A percentile compares a stretch with the other conserved stretches of the same genome.
Conservation (phyloP, 2,888 invertebrate genomes). For the Lasioglossum figueresi region DNA sequence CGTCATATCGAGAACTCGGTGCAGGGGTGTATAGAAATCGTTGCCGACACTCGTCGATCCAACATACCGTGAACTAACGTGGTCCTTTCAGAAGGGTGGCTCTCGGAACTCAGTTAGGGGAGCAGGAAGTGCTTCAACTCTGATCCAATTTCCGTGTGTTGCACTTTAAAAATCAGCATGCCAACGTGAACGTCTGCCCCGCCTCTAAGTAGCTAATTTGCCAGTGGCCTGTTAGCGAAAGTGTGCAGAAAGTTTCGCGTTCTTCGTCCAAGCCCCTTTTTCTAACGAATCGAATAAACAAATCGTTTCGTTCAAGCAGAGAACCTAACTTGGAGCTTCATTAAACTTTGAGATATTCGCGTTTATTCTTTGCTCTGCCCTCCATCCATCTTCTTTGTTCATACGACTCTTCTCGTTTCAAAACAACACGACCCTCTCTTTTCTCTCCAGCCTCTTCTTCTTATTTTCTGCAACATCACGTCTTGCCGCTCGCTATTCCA, state of each 20-base stretch:
- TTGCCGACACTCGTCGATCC: not conserved
- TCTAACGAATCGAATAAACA: not conserved
- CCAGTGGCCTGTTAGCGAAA: not conserved
- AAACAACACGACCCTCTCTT: not conserved
- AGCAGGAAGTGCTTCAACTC: constrained; percentile 9
- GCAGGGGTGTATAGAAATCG: not conserved
- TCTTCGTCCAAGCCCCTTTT: not conserved
- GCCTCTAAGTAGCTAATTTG: not conserved
- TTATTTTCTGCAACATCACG: constrained; percentile 35
- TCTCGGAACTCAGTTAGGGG: constrained; percentile 10
- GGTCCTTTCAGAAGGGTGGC: not conserved
- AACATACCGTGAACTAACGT: constrained; percentile 7
- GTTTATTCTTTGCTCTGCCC: not conserved
- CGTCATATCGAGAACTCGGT: constrained; percentile 5
- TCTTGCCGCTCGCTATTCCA: constrained; percentile 25
- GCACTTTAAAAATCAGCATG: not conserved
- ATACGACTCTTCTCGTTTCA: constrained; percentile 46
- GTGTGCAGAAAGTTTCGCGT: not conserved
- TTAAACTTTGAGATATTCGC: not conserved
- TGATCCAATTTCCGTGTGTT: constrained; percentile 9
- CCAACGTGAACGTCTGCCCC: not conserved
- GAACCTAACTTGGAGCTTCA: not conserved
- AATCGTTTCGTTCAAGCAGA: not conserved
- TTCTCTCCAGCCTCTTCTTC: not conserved
- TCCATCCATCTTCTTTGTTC: constrained; percentile 43